Conservation (phyloP, 2,113 vertebrate genomes). For the Nesogale talazaci region DNA sequence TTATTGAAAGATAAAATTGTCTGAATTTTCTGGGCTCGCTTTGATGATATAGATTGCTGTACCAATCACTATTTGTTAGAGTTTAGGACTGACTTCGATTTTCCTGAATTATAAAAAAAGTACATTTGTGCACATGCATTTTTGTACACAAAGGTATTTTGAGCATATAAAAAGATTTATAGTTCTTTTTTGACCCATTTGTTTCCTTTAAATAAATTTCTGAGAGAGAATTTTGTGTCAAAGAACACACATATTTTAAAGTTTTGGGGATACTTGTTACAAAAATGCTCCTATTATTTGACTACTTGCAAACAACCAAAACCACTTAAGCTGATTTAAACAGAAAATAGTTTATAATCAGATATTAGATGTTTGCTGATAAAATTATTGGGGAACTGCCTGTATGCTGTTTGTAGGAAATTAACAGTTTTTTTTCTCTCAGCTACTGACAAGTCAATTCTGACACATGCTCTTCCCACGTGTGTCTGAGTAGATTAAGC, state of each 20-base stretch:
- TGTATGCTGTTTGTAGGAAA: neutral
- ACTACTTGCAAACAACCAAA: neutral
- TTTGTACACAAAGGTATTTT: neutral
- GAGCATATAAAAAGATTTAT: neutral
- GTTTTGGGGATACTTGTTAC: neutral
- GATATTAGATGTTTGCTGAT: neutral
- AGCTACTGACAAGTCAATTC: neutral
- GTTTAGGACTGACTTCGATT: neutral
- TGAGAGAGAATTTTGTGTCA: neutral
- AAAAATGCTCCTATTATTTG: neutral
- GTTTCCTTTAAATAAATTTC: neutral
- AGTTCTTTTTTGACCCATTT: neutral
- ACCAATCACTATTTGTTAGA: neutral
- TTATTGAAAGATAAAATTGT: neutral
- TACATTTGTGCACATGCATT: neutral
- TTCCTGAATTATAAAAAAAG: constrained; percentile 13
- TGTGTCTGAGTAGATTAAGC: neutral
- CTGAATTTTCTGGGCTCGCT: neutral
- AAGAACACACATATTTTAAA: neutral
- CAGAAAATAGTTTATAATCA: neutral
- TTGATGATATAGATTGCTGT: neutral
- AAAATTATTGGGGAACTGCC: neutral
- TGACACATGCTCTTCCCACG: neutral
- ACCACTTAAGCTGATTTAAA: neutral
- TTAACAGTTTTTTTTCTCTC: neutral